Base-by-base conservation (phyloP, 2,113 vertebrate species). In the Pardalotus punctatus region DNA sequence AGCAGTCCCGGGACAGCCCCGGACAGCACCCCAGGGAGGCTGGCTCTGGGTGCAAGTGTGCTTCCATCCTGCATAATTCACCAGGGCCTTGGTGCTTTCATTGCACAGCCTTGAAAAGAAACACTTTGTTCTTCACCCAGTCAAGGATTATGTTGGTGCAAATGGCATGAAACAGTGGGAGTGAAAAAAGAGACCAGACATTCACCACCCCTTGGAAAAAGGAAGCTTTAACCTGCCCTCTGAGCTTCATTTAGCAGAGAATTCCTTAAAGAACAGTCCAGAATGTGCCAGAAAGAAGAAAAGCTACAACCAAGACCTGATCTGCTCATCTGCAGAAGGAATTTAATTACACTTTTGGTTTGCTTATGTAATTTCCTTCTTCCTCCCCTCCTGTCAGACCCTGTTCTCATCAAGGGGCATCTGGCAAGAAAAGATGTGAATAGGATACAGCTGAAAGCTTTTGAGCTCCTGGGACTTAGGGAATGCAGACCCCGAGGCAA, bases 281-380 rank as follows among this genome's bases (percentile, higher is more conserved):
- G 88, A 93, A 90, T 66, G 82, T 86, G 82, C 77, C 79, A 90
- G 96, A 81, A 62, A 56, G 79, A 76, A 76, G 66, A 57, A 73
- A 54, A 80, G 23, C 50, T 90, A 73, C 65, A 88, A 85, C 65
- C 11, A 5, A 91, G 51, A 70, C 22, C 64, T 38, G 76, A 51
- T 95, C 56, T 81, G 86, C 76, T 93, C 42, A 38, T 94, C 82
- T 95, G 83, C 86, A 81, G 67, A 81, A 88, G 65, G 69, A 92
- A 92, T 96, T 97, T 92, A 95, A 86, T 90, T 71, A 78, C 28
- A 15, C 80, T 94, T 91, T 45, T 86, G 76, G 86, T 96, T 96
- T 93, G 76, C 80, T 88, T 79, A 81, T 86, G 69, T 50, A 92
- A 92, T 93, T 95, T 95, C 50, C 58, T 92, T 56, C 78, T 94